These are phyloP conservation scores for Thecocarcelia acutangulata DNA, from an alignment of 2,888 invertebrate genomes.

Conservation along the genomic window DNA sequence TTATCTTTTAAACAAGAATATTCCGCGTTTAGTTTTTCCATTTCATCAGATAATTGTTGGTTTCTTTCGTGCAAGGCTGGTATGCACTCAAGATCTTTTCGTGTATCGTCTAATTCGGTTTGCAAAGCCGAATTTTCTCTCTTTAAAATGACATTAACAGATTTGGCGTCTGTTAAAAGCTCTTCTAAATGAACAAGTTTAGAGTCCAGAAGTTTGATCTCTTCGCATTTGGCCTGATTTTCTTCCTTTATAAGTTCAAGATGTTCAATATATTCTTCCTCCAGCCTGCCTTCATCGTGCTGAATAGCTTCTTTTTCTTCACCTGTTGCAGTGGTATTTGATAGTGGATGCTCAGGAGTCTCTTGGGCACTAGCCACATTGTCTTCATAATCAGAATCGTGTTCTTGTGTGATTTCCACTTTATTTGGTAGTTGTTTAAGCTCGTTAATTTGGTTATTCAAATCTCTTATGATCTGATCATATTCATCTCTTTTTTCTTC, in stretches of 20 bases:
- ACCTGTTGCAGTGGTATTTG: background rate
- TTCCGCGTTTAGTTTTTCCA: conserved; percentile 40
- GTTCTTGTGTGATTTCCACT: conserved; percentile 1
- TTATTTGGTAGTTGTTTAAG: background rate
- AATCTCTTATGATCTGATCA: conserved; percentile 62
- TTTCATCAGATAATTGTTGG: too few species aligned
- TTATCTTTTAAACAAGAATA: background rate
- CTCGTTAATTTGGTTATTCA: conserved; percentile 59
- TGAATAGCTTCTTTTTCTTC: conserved; percentile 27
- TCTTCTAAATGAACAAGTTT: conserved; percentile 31
- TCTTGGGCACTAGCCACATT: background rate
- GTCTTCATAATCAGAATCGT: background rate
- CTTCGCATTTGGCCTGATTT: conserved; percentile 16
- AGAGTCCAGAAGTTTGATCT: conserved; percentile 16
- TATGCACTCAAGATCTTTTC: too few species aligned
- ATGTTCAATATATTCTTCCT: conserved; percentile 34
- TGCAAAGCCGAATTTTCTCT: conserved; percentile 35
- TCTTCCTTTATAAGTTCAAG: conserved; percentile 24
- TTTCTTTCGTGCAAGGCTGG: too few species aligned
- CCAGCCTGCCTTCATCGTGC: conserved; percentile 5
- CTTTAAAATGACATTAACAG: background rate
- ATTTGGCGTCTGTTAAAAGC: conserved; percentile 10
- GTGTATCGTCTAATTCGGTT: conserved; percentile 37
- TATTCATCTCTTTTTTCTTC: conserved; percentile 69
- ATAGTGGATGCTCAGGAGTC: background rate